Base-by-base conservation (phyloP, 1,140 invertebrate genomes). In the Drosophila ercepeae region DNA sequence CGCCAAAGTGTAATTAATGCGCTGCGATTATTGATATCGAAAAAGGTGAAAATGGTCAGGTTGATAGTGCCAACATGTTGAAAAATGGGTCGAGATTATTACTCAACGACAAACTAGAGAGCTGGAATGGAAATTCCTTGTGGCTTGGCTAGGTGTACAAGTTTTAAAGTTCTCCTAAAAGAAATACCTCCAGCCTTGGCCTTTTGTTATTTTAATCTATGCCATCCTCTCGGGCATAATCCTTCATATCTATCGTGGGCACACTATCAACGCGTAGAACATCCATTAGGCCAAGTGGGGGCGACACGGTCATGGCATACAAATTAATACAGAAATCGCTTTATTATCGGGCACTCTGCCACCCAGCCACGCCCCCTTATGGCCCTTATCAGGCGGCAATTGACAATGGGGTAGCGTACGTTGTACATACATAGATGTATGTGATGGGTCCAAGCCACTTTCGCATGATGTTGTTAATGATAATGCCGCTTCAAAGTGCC, bases 281-380 rank as follows among this genome's bases (percentile, higher is more conserved):
- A 78, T 64, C 76, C 77, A 75, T 60, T 79, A 70, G 52, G 64
- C 41, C 76, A 69, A 63, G 63, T 63, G 69, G 49, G 76, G 75
- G 74, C n/a, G 75, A 59, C 77, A 70, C 77, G 70, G 76, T 75
- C 76, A 64, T 55, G 54, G 76, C 76, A 73, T 75, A 74, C 78
- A 79, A 78, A 78, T 78, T 75, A 79, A 79, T 76, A 78, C 76
- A 59, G 76, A 78, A 79, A 78, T 78, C 74, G 76, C 75, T 78
- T 79, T 78, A 78, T 78, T 78, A 79, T 72, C 71, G 53, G 68
- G 34, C 36, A 32, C 29, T n/a, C 39, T 11, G 18, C 27, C 25
- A 19, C 19, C 19, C 7, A 19, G 41, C 44, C 32, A 42, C 44
- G 27, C 27, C 32, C 13, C 29, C 19, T 4, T 41, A 18, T 45